These are phyloP conservation scores for Stegana nigrithorax DNA, from an alignment of 2,888 invertebrate species.

Conservation along the genomic window DNA sequence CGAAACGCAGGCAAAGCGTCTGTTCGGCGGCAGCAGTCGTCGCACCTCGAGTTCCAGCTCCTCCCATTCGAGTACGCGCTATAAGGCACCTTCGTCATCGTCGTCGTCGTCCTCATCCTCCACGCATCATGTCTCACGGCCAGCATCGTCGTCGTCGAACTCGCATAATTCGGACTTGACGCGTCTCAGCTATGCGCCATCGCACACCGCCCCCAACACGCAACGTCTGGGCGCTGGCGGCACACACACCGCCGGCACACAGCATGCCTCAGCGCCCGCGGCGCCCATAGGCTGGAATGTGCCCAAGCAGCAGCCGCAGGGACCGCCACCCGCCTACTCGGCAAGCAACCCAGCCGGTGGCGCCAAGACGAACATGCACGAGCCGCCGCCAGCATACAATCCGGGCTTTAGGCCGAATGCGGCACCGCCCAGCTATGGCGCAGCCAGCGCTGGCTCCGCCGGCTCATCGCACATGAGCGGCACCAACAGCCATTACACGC, in stretches of 20 bases:
- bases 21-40: slow-evolving; percentile 43
- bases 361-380: slow-evolving; percentile 62
- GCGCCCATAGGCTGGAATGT: slow-evolving; percentile 65
- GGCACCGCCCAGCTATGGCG: slow-evolving; percentile 56
- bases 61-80: slow-evolving; percentile 34
- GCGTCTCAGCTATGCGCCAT: slow-evolving; percentile 53
- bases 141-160: slow-evolving; percentile 33
- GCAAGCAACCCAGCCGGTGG: slow-evolving; percentile 60
- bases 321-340: slow-evolving; percentile 66
- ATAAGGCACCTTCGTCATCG: slow-evolving; percentile 19
- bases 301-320: slow-evolving; percentile 53
- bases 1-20: slow-evolving; percentile 49
- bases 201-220: slow-evolving; percentile 17
- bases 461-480: neutral
- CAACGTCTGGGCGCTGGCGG: slow-evolving; percentile 28
- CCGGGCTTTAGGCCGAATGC: slow-evolving; percentile 53
- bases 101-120: neutral
- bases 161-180: slow-evolving; percentile 47
- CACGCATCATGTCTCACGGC: neutral
- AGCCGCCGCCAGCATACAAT: slow-evolving; percentile 63
- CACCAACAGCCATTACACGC: slow-evolving; percentile 39
- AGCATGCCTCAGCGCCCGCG: slow-evolving; percentile 16
- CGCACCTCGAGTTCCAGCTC: slow-evolving; percentile 37
- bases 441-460: slow-evolving; percentile 44
- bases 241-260: slow-evolving; percentile 20